Evolutionary conservation across 2,888 invertebrate species (phyloP).

Genomic region (Malachius bipustulatus): DNA sequence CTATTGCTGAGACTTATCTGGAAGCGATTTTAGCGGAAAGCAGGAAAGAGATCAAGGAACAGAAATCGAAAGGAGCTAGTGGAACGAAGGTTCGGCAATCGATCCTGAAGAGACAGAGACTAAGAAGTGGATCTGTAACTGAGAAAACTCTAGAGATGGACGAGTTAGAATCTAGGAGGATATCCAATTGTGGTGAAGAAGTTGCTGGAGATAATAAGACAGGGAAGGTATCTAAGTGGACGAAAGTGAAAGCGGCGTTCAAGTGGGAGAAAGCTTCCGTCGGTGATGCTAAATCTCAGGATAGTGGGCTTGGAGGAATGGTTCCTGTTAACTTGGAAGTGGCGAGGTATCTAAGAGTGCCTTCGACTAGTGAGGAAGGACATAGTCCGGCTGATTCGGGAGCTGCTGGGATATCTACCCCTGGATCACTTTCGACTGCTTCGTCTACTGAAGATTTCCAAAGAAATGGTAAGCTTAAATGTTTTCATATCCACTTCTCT

Average conservation of each 20-base stretch:
- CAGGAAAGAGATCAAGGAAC: slow-evolving; percentile 23
- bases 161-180: neutral
- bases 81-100: slow-evolving; percentile 36
- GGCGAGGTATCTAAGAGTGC: slow-evolving; percentile 42
- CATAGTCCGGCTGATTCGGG: slow-evolving; percentile 46
- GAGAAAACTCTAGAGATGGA: slow-evolving; percentile 36
- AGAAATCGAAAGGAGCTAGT: slow-evolving; percentile 33
- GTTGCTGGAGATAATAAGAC: slow-evolving; percentile 23
- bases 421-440: slow-evolving; percentile 56
- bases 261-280: slow-evolving; percentile 66
- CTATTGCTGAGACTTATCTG: slow-evolving; percentile 49
- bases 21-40: slow-evolving; percentile 46
- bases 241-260: slow-evolving; percentile 78
- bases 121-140: slow-evolving; percentile 51
- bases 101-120: slow-evolving; percentile 44
- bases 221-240: slow-evolving; percentile 74
- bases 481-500: too few species aligned
- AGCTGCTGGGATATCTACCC: slow-evolving; percentile 45
- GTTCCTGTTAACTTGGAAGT: slow-evolving; percentile 41
- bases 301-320: slow-evolving; percentile 36
- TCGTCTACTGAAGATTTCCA: slow-evolving; percentile 59
- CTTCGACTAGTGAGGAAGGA: slow-evolving; percentile 36
- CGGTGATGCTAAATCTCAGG: slow-evolving; percentile 34
- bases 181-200: slow-evolving; percentile 13
- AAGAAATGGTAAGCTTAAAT: slow-evolving; percentile 26